A percentile compares a stretch with the other conserved stretches of the same genome.
These are phyloP conservation scores for Agrilus planipennis DNA, from an alignment of 1,140 invertebrate genomes.

Conservation along the genomic window DNA sequence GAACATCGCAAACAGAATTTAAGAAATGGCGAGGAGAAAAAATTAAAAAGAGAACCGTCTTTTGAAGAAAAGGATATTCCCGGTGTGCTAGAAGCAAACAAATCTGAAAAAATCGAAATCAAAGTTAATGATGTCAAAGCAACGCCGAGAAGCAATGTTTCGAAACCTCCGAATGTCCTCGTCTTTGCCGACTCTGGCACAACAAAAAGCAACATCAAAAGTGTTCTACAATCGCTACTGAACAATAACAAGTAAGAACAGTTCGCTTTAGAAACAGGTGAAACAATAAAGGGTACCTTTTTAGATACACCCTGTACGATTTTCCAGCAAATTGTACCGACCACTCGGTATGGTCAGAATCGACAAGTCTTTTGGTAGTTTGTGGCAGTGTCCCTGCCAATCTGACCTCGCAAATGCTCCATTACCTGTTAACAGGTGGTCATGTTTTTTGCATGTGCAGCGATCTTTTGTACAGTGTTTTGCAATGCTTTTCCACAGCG, in stretches of 20 bases:
- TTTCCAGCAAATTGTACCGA: slow-evolving; percentile 49
- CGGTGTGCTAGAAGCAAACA: not conserved
- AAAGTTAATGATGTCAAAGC: slow-evolving; percentile 8
- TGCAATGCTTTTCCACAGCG: slow-evolving; percentile 68
- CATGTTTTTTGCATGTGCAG: slow-evolving; percentile 72
- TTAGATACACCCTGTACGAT: slow-evolving; percentile 64
- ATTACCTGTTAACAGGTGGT: slow-evolving; percentile 63
- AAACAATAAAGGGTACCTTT: slow-evolving; percentile 13
- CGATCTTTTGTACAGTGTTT: slow-evolving; percentile 61
- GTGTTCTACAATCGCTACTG: slow-evolving; percentile 52
- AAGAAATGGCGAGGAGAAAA: too few relatives aligned
- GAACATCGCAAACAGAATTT: slow-evolving; percentile 3
- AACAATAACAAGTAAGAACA: slow-evolving; percentile 52
- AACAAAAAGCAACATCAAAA: slow-evolving; percentile 57
- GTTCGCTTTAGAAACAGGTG: not conserved
- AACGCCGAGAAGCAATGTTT: too few relatives aligned
- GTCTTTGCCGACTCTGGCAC: slow-evolving; percentile 68
- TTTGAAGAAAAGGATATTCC: not conserved
- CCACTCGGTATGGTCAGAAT: slow-evolving; percentile 54
- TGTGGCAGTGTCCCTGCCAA: slow-evolving; percentile 57
- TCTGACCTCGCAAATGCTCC: slow-evolving; percentile 50
- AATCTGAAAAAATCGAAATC: slow-evolving; percentile 4
- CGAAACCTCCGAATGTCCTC: slow-evolving; percentile 70
- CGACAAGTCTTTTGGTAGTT: slow-evolving; percentile 61
- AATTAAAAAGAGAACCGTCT: slow-evolving; percentile 1